Base-by-base conservation (phyloP, 2,797 vertebrate genomes). In the Enteromius thamalakanensis region DNA sequence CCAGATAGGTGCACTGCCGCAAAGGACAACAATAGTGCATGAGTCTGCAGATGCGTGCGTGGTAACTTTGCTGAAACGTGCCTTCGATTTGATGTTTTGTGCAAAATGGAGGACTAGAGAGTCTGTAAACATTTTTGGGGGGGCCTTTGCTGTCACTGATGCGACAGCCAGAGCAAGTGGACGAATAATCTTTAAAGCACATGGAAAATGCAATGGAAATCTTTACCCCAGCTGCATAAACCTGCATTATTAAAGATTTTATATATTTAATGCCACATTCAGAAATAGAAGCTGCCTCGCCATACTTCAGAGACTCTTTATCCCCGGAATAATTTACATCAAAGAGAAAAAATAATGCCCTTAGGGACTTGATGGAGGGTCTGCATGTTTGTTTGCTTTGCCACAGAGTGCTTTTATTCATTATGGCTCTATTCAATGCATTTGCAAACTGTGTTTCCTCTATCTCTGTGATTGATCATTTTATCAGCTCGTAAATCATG, bases 401-500 rank as follows among this genome's bases (percentile, higher is more conserved):
- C 60, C 71, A 55, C 49, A 47, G 42, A 67, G 53, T 64, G 80
- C 55, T 82, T 87, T 68, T 58, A 68, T 69, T 82, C 19, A 32
- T 76, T 62, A 6, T 60, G 79, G 55, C 80, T 75, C 45, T 42
- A 84, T 84, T 83, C 45, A 82, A 12, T 85, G 84, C 71, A 1
- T 58, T 77, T 68, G 15, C 58, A 34, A 19, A 55, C 37, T 21
- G 70, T 83, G 47, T 72, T 62, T 74, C 58, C 65, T 80, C 71
- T 80, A 72, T 62, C 37, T 60, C n/a, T 14, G 3, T 77, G 67
- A 85, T 87, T 85, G 84, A 87, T 89, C 74, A 81, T 83, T 86
- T 87, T 86, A 88, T 83, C 79, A 79, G 86, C 81, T 85, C 74
- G 80, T 87, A 87, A 83, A 87, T 89, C 82, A 89, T 58, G 65